Evolutionary conservation across 2,797 vertebrate species (phyloP), one percentile per base, ranked within the genome.

Genomic region (Microtus californicus): DNA sequence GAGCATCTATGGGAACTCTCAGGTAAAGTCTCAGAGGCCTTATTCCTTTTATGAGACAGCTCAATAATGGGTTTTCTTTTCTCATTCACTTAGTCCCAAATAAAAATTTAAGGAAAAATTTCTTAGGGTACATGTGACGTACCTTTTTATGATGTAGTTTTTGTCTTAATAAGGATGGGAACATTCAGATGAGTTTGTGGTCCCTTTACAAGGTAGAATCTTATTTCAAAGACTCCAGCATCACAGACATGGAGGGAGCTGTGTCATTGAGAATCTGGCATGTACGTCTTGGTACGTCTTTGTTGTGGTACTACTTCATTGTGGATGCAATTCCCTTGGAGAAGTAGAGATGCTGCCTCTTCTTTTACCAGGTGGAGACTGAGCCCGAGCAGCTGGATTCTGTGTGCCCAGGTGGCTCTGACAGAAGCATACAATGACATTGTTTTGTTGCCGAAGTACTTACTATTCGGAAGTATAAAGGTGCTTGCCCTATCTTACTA

Each of bases 121-220:
- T 89, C 1, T 83, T 51, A 34, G 14, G 71, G 12, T 40, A 73
- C 19, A n/a, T 88, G 7, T 71, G n/a, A 51, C 8, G 4, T 69
- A 88, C 7, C 1, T 40, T 87, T 69, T 73, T 31, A 87, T 56
- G 51, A 2, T 86, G n/a, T 59, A 45, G 73, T 90, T 96, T 96
- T 89, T 93, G 40, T 88, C 77, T 92, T 82, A 54, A 40, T 85
- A 89, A 95, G 76, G 51, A 63, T 31, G 43, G 34, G 43, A 65
- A 56, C 23, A 71, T 92, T 11, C 29, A 74, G 78, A 80, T 94
- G 48, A 93, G 71, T 90, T 90, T 92, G 40, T 69, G 61, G 27
- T 94, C 15, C 27, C 48, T 89, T 54, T 71, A 92, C 19, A 86
- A 95, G 65, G 86, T 13, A 82, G 61, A 86, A 37, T 69, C 37